Evolutionary conservation across 2,888 invertebrate species (phyloP), one percentile per base, ranked within the genome.

Genomic region (Ptilodon capucinus): DNA sequence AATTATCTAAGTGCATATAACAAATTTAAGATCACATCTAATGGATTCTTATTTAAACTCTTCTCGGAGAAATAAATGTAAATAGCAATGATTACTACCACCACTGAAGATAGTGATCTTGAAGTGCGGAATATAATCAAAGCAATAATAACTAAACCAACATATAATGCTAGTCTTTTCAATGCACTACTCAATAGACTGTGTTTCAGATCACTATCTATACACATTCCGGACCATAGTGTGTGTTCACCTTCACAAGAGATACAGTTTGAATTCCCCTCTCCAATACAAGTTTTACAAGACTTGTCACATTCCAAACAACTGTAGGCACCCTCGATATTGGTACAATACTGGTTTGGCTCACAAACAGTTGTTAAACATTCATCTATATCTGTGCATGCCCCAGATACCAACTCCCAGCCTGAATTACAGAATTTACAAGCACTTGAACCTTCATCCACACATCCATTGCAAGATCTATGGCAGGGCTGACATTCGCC

Each of bases 311-410:
- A 98, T 54, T 92, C 93, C 68, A 94, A 86, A 83, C 98, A 98
- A 18, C 86, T 84, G 76, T 93, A 95, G 1, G 95, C 95, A 9
- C 98, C 98, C 66, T 96, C 96, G 49, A 92, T 94, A 76, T 98
- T 98, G 0, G 96, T 92, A 85, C 98, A 98, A 79, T 96, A 98
- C 74, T 97, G 93, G 76, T 95, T 93, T 4, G 83, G 75, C 11
- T 91, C 85, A 71, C 94, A 95, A 11, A 85, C 76, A 21, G 81
- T 78, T 35, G 82, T 74, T 16, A 92, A 71, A 77, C 98, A 98
- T 86, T 98, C 98, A 85, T 98, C 93, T 9, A 97, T 80, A 82
- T 98, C 98, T 46, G 92, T 73, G 80, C 98, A 98, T 0, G 94
- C 94, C 53, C 93, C 94, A 1, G 93, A 87, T 48, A 94, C 89